Percentiles rank a stretch among this genome's conserved stretches.
phyloP scores from a whole-genome alignment of 2,113 vertebrate species.

The Eonycteris spelaea region DNA sequence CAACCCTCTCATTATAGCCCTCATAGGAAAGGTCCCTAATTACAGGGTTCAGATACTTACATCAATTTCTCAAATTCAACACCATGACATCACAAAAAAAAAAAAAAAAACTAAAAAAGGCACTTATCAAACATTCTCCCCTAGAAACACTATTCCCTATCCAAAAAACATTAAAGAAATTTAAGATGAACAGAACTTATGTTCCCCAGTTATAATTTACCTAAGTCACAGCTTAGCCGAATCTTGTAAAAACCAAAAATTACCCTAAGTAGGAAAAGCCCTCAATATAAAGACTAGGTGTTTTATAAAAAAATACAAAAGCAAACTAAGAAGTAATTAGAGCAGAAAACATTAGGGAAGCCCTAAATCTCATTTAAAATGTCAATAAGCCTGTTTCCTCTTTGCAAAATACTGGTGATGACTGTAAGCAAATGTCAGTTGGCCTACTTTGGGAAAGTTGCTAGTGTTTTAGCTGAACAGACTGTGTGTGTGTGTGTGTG shows the following conservation, averaged over 20 bases:
- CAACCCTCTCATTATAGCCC: neutral
- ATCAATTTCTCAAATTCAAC: neutral
- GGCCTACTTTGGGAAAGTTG: constrained; percentile 33
- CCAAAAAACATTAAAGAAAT: neutral
- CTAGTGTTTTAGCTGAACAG: constrained; percentile 10
- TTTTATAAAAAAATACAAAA: neutral
- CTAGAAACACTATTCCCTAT: neutral
- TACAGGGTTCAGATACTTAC: neutral
- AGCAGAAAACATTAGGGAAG: constrained; percentile 59
- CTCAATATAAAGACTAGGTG: neutral
- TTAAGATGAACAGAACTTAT: neutral
- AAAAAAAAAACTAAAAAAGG: neutral
- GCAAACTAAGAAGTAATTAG: constrained; percentile 27
- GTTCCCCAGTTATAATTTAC: neutral
- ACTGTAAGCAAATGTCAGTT: constrained; percentile 60
- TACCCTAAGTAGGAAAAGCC: neutral
- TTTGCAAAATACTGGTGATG: constrained; percentile 30
- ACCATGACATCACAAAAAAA: neutral
- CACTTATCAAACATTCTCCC: neutral
- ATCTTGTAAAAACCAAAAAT: constrained; percentile 1
- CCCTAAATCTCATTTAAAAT: constrained; percentile 66
- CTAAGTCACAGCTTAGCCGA: neutral
- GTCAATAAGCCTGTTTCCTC: constrained; percentile 51
- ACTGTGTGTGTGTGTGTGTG: too few relatives aligned
- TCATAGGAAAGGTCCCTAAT: neutral